A percentile compares a stretch with the other conserved stretches of the same genome.
phyloP scores from a whole-genome alignment of 2,888 invertebrate genomes.

The Hecatera dysodea region DNA sequence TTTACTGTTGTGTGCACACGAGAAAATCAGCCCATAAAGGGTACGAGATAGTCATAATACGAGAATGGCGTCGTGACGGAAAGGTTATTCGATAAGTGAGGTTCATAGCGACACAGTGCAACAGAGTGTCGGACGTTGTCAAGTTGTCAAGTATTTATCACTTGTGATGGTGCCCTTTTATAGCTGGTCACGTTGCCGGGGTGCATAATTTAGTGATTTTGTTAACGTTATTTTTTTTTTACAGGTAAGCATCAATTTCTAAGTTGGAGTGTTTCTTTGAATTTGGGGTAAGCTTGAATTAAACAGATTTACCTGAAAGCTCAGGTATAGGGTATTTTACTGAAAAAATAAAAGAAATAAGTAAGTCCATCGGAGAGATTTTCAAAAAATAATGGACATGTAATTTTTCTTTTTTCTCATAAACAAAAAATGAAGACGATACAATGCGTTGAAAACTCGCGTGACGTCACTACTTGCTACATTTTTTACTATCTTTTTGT shows the following conservation, averaged over 20 bases:
- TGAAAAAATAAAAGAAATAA: too few relatives aligned
- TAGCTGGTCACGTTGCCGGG: constrained; percentile 26
- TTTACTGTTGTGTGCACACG: too few relatives aligned
- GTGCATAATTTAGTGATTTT: constrained; percentile 27
- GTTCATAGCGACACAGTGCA: background rate
- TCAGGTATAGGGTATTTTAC: too few relatives aligned
- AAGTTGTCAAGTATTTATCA: constrained; percentile 11
- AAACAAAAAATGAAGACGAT: too few relatives aligned
- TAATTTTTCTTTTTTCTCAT: too few relatives aligned
- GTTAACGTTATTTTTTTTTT: constrained; percentile 39
- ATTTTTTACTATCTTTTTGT: too few relatives aligned
- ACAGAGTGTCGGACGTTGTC: background rate
- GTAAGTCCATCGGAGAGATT: too few relatives aligned
- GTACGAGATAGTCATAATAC: background rate
- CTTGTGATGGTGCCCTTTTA: constrained; percentile 25
- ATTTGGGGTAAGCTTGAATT: constrained; percentile 1
- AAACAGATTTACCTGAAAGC: too few relatives aligned
- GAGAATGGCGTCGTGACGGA: constrained; percentile 11
- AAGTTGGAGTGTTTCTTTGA: background rate
- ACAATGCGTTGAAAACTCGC: too few relatives aligned
- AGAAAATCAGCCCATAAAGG: background rate
- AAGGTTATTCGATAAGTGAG: constrained; percentile 5
- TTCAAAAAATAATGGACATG: too few relatives aligned
- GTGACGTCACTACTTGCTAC: too few relatives aligned
- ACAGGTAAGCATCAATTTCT: constrained; percentile 40